These are phyloP conservation scores for Echinometra lucunter DNA, from an alignment of 53 echinoderm and acorn worm species.

Conservation along the genomic window DNA sequence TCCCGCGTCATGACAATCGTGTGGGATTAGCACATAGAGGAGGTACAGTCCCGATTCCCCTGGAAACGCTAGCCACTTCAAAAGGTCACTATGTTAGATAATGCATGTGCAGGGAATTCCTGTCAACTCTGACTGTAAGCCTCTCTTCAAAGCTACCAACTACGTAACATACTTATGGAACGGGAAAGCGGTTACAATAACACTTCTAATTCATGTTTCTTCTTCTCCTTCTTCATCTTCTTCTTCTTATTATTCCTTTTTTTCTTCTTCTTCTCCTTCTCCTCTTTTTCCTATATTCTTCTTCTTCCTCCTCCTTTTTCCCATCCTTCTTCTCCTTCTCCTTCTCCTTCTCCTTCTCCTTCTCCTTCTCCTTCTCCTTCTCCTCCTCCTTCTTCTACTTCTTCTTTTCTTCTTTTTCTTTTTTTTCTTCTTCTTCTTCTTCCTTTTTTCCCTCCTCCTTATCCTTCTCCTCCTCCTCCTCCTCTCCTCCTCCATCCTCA, in stretches of 20 bases:
- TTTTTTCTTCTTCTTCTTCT: conserved; percentile 23
- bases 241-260: too few relatives aligned
- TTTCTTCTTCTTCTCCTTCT: too few relatives aligned
- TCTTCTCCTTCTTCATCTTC: too few relatives aligned
- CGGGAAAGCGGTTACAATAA: neutral
- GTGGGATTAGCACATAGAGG: conserved; percentile 1
- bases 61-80: neutral
- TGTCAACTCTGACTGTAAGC: neutral
- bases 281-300: too few relatives aligned
- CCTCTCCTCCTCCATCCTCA: too few relatives aligned
- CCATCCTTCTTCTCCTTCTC: too few relatives aligned
- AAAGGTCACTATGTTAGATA: conserved; percentile 13
- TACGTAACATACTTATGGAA: neutral
- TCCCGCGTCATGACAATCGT: conserved; percentile 20
- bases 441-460: neutral
- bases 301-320: too few relatives aligned
- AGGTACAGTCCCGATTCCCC: neutral
- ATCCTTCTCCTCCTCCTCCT: too few relatives aligned
- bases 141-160: neutral
- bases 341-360: too few relatives aligned
- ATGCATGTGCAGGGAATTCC: conserved; percentile 27
- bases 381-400: neutral
- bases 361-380: too few relatives aligned
- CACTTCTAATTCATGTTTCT: too few relatives aligned
- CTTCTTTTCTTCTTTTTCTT: neutral